Evolutionary conservation across 2,888 invertebrate species (phyloP).

Genomic region (Tenthredo scrophulariae): DNA sequence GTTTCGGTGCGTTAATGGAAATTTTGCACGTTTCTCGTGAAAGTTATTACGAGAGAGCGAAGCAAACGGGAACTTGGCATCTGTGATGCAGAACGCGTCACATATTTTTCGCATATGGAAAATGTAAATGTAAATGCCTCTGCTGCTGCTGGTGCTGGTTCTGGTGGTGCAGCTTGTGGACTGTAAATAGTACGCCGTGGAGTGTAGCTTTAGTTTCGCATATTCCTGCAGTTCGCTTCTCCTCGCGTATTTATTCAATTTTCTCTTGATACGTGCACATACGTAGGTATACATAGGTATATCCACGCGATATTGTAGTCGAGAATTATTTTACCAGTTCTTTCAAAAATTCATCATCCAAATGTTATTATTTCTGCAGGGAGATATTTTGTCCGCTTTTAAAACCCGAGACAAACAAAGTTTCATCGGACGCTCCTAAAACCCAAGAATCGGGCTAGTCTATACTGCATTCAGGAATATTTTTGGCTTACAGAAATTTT

Average conservation of each 20-base stretch:
- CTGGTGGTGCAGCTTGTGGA: not conserved
- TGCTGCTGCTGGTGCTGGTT: not conserved
- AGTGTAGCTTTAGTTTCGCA: slow-evolving; percentile 38
- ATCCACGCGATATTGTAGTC: not conserved
- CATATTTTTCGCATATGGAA: slow-evolving; percentile 40
- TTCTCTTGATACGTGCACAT: not conserved
- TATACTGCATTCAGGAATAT: not conserved
- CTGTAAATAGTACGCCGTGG: slow-evolving; percentile 27
- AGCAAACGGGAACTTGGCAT: slow-evolving; percentile 46
- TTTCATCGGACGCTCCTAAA: not conserved
- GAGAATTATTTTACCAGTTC: slow-evolving; percentile 14
- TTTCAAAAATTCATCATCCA: slow-evolving; percentile 31
- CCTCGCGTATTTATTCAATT: not conserved
- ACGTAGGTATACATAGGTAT: not conserved
- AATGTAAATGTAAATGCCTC: slow-evolving; percentile 39
- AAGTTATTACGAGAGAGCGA: slow-evolving; percentile 44
- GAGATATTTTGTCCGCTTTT: slow-evolving; percentile 29
- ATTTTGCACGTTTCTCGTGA: slow-evolving; percentile 35
- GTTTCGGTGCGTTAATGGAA: slow-evolving; percentile 13
- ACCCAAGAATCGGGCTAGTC: not conserved
- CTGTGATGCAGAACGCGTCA: slow-evolving; percentile 44
- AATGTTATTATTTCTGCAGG: slow-evolving; percentile 24
- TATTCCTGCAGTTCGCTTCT: not conserved
- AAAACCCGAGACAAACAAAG: not conserved
- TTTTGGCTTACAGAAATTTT: not conserved